phyloP scores from a whole-genome alignment of 2,113 vertebrate species.

The Odocoileus virginianus region DNA sequence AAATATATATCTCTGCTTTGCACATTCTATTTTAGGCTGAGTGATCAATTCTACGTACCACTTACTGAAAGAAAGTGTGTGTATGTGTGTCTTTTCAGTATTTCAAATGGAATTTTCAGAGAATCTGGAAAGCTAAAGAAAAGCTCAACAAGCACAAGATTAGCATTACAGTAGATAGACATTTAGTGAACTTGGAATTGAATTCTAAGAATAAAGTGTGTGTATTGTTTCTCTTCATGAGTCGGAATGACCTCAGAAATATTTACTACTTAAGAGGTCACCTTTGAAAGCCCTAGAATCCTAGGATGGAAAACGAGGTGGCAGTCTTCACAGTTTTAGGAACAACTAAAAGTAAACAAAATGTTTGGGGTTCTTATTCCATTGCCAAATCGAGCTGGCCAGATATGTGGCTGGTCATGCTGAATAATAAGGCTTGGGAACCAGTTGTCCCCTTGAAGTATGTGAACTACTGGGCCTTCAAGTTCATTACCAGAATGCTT shows the following conservation, averaged over 20 bases:
- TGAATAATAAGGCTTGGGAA: not conserved
- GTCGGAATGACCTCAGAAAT: not conserved
- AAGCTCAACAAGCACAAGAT: not conserved
- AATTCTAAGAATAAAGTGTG: not conserved
- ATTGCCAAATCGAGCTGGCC: not conserved
- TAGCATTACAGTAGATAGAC: not conserved
- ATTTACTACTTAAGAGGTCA: not conserved
- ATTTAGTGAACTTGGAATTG: not conserved
- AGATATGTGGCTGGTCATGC: not conserved
- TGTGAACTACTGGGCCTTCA: not conserved
- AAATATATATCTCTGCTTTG: conserved; percentile 2
- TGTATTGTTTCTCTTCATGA: not conserved
- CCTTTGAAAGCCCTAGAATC: not conserved
- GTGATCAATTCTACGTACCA: not conserved
- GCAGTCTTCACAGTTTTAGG: not conserved
- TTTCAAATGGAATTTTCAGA: conserved; percentile 42
- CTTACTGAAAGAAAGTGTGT: conserved; percentile 15
- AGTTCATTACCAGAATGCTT: not conserved
- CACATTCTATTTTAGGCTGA: not conserved
- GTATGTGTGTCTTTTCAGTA: not conserved
- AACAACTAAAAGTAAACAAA: not conserved
- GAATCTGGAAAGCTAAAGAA: not conserved
- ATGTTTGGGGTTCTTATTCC: not conserved
- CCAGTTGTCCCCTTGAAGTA: not conserved
- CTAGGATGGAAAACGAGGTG: not conserved